A percentile compares a stretch with the other conserved stretches of the same genome.
Conservation (phyloP, 30 jellyfish, hydroid and myxozoan species). For the Sanderia malayensis region DNA sequence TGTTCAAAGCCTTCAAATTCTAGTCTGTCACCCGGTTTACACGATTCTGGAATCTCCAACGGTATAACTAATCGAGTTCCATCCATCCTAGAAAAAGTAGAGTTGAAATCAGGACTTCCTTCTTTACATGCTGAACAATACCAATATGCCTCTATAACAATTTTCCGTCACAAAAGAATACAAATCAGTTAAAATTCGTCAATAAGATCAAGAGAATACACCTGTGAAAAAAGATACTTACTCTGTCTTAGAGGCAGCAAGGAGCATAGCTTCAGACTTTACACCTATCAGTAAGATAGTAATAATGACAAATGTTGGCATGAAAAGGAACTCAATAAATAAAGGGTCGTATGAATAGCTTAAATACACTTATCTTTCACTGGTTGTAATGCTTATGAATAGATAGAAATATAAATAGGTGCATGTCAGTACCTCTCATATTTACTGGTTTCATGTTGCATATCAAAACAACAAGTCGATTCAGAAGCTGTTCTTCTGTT, state of each 20-base stretch:
- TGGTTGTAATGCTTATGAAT: background rate
- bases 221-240: no score
- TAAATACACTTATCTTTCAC: no score
- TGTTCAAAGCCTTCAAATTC: conserved; percentile 70
- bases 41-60: conserved; percentile 64
- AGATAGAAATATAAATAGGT: background rate
- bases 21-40: conserved; percentile 89
- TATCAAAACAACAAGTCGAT: conserved; percentile 63
- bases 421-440: conserved; percentile 76
- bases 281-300: conserved; percentile 61
- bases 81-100: conserved; percentile 65
- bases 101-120: no score
- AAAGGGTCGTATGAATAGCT: no score
- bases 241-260: conserved; percentile 94
- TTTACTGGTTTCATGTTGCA: conserved; percentile 90
- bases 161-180: no score
- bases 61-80: conserved; percentile 73
- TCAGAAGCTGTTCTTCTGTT: conserved; percentile 58
- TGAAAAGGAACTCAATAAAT: no score
- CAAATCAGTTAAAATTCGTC: no score
- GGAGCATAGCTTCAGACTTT: conserved; percentile 89
- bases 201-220: no score
- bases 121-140: no score
- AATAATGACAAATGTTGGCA: no score
- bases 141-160: no score